Evolutionary conservation across 2,797 vertebrate species (phyloP).

Genomic region (Cyclura pinguis): DNA sequence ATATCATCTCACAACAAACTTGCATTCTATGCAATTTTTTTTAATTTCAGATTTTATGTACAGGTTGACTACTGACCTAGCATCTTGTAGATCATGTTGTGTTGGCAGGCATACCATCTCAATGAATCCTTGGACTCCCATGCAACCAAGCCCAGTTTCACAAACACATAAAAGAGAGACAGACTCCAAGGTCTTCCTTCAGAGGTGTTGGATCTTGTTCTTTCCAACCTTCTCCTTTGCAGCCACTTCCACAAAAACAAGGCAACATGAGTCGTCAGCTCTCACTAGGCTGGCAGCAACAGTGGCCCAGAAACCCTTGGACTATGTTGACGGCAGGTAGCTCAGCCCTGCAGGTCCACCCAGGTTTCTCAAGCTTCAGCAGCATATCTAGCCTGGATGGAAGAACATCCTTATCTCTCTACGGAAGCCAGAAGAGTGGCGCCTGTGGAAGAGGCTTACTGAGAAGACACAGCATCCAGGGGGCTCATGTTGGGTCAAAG

Average conservation of each 20-base stretch:
- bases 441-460: neutral
- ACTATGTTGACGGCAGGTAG: neutral
- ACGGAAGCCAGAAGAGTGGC: neutral
- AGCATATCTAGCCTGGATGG: neutral
- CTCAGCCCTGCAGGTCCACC: neutral
- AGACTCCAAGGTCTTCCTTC: neutral
- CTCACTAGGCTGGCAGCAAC: neutral
- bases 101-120: neutral
- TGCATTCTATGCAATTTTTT: slow-evolving; percentile 12
- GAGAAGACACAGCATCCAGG: neutral
- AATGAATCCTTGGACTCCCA: neutral
- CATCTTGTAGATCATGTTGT: neutral
- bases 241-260: too few species aligned
- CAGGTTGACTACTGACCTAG: neutral
- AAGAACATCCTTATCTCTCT: neutral
- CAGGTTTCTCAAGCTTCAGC: neutral
- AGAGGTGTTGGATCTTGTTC: neutral
- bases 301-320: too few species aligned
- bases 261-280: slow-evolving; percentile 12
- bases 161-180: slow-evolving; percentile 14
- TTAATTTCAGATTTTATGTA: neutral
- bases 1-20: neutral
- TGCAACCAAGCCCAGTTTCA: slow-evolving; percentile 5
- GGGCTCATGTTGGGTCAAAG: neutral
- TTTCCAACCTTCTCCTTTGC: too few species aligned